Conservation (phyloP, 2,113 vertebrate genomes). For the Marcusenius ussheri region DNA sequence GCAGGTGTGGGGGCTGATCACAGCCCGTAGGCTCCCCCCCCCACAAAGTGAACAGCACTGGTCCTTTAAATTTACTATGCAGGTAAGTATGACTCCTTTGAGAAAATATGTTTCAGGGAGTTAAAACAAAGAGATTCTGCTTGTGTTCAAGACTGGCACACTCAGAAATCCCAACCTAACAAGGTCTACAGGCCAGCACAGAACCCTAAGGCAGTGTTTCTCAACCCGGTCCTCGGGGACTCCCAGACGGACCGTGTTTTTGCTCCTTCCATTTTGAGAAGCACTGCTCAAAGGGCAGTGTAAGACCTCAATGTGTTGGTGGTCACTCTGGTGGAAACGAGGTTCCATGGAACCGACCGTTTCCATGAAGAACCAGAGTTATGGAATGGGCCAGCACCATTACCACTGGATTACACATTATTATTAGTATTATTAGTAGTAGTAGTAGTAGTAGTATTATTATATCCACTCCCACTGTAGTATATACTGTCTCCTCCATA, state of each 20-base stretch:
- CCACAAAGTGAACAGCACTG: neutral
- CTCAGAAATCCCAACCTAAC: slow-evolving; percentile 30
- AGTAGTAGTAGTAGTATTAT: neutral
- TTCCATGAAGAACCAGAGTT: neutral
- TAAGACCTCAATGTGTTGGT: neutral
- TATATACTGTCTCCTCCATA: neutral
- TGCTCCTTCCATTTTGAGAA: neutral
- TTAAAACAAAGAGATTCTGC: neutral
- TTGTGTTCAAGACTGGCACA: neutral
- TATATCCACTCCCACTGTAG: neutral
- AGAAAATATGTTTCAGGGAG: neutral
- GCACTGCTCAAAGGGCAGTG: neutral
- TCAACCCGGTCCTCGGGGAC: neutral
- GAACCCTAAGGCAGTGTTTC: neutral
- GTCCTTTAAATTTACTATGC: neutral
- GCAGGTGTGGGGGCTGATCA: slow-evolving; percentile 40
- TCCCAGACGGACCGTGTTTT: neutral
- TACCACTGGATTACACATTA: neutral
- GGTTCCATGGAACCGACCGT: neutral
- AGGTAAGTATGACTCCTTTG: neutral
- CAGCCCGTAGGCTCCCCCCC: neutral
- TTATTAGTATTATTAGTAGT: neutral
- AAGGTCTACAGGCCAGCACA: neutral
- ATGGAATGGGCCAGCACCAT: neutral
- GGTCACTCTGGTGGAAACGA: neutral